Evolutionary conservation across 2,888 invertebrate genomes (phyloP).

Genomic region (Rhamphomyia laevipes): DNA sequence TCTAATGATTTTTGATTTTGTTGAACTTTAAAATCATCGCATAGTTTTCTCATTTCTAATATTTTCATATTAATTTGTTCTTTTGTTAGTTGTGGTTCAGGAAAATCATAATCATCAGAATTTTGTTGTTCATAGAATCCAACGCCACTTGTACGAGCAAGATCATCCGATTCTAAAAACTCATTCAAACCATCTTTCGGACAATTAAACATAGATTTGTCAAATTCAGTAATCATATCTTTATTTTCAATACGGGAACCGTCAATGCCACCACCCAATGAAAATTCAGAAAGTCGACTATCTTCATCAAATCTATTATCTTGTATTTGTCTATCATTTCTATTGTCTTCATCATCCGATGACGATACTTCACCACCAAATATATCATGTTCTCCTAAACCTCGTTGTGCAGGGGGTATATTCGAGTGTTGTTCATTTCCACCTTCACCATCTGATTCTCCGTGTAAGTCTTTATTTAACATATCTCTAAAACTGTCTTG

Average conservation of each 20-base stretch:
- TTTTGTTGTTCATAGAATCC: conserved; percentile 26
- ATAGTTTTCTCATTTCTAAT: conserved; percentile 57
- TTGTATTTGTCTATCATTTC: conserved; percentile 60
- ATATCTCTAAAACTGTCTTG: conserved; percentile 25
- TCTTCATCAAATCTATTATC: conserved; percentile 66
- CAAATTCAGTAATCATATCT: conserved; percentile 30
- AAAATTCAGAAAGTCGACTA: conserved; percentile 59
- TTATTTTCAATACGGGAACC: conserved; percentile 20
- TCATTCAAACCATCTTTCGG: conserved; percentile 21
- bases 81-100: conserved; percentile 31
- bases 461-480: conserved; percentile 20
- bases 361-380: conserved; percentile 90
- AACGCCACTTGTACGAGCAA: conserved; percentile 24
- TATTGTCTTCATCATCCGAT: conserved; percentile 64
- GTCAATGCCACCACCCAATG: conserved; percentile 32
- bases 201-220: conserved; percentile 30
- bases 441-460: conserved; percentile 28
- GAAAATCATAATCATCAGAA: conserved; percentile 26
- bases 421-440: conserved; percentile 19
- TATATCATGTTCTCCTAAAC: conserved; percentile 65
- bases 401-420: conserved; percentile 16
- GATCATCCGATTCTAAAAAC: conserved; percentile 27
- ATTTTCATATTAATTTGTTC: conserved; percentile 52
- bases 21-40: conserved; percentile 61
- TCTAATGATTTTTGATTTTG: conserved; percentile 70